Percentiles rank a stretch among this genome's conserved stretches.
Conservation (phyloP, 2,797 vertebrate species). For the Chelonia mydas region DNA sequence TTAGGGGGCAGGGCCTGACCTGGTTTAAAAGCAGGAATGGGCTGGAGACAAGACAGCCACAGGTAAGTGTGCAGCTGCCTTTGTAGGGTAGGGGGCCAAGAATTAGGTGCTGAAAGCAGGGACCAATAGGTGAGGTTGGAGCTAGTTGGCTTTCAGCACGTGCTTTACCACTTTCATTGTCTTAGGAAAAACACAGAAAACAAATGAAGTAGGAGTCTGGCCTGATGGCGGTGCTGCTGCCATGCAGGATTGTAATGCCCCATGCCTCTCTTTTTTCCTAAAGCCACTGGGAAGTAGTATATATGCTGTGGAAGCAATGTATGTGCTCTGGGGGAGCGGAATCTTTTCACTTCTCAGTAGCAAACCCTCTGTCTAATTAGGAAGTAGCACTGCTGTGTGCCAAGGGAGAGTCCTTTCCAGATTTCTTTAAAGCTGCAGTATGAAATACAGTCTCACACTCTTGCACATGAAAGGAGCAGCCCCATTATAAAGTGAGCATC, state of each 20-base stretch:
- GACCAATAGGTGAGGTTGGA: background rate
- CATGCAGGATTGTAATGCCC: background rate
- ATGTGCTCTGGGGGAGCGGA: background rate
- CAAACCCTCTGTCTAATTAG: background rate
- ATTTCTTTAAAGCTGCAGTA: background rate
- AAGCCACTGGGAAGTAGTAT: background rate
- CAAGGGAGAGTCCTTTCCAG: background rate
- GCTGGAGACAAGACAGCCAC: background rate
- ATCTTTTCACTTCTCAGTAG: background rate
- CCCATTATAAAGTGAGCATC: background rate
- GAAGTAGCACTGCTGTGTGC: background rate
- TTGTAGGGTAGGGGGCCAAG: slow-evolving; percentile 4
- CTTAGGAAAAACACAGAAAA: background rate
- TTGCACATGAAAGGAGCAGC: background rate
- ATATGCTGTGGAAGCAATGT: background rate
- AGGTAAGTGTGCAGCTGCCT: background rate
- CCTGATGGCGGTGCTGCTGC: background rate
- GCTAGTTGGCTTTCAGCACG: background rate
- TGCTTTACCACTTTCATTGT: background rate
- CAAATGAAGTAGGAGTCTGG: background rate
- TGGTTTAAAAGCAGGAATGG: background rate
- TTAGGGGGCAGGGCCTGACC: background rate
- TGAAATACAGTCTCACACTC: background rate
- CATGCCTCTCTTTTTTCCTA: background rate
- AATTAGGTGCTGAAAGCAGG: background rate